Evolutionary conservation across 2,113 vertebrate genomes (phyloP), one percentile per base, ranked within the genome.

Genomic region (Lates calcarifer): DNA sequence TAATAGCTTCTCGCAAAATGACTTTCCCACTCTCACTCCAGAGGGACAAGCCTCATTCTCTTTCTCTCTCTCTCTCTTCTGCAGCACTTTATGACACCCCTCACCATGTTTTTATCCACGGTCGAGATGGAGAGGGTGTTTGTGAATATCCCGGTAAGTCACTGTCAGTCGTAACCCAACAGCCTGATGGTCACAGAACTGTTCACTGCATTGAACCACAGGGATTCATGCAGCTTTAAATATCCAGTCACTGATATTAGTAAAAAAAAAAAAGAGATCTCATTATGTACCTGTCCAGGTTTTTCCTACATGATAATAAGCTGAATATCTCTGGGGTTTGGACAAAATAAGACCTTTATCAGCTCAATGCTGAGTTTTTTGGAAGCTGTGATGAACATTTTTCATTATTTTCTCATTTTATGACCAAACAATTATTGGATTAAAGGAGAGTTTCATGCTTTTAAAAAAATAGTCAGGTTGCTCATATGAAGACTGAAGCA

Each of bases 91-190:
- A 97, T 99, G 96, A 94, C 90, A 63, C 98, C 98, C 28, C 91
- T 99, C 87, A 96, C 94, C 91, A 95, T 95, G 76, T 98, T 97
- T 90, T 91, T 99, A 45, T 95, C 97, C 14, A 13, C 91, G 28
- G 81, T 85, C 20, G 97, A 99, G 72, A 95, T 98, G 83, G 96
- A 97, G 73, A 96, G 93, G 28, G 95, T 99, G 87, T 99, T 99
- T 94, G 96, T 99, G 91, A 99, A 99, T 93, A 96, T 99, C 92
- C 94, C 97, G 80, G 98, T 99, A 92, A 97, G 97, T 95, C 57
- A 20, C 13, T 4, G 3, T 4, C 53, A 10, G 9, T 26, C n/a
- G n/a, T 24, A 7, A 43, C 55, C 15, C 15, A 20, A 43, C 24
- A 29, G 3, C n/a, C 9, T 11, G 6, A 0, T 20, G 51, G 71